Evolutionary conservation across 1,140 invertebrate genomes (phyloP).

Genomic region (Wasmannia auropunctata): DNA sequence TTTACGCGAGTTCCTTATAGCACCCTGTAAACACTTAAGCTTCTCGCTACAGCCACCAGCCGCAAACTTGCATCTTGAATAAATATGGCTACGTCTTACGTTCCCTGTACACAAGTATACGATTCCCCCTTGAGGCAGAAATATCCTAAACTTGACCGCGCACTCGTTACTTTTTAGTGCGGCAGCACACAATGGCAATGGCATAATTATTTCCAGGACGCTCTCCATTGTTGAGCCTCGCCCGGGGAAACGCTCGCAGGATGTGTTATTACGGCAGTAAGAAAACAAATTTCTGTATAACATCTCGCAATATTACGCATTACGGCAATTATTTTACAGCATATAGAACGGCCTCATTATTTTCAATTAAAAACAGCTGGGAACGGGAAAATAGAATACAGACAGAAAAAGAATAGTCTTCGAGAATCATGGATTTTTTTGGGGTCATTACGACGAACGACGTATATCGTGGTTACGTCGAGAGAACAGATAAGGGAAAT

Average conservation of each 20-base stretch:
- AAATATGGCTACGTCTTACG: conserved; percentile 48
- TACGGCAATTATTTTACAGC: neutral
- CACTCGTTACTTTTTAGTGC: conserved; percentile 36
- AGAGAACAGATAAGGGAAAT: conserved; percentile 1
- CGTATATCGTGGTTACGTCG: neutral
- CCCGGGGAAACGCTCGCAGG: neutral
- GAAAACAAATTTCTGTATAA: neutral
- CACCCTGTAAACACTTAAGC: conserved; percentile 65
- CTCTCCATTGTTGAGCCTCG: neutral
- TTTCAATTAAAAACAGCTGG: neutral
- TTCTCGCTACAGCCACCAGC: neutral
- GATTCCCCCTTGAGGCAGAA: neutral
- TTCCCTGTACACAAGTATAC: neutral
- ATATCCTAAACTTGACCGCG: conserved; percentile 22
- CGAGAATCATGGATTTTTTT: neutral
- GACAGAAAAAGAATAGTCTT: neutral
- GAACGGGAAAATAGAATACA: neutral
- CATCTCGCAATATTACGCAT: neutral
- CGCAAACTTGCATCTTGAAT: conserved; percentile 43
- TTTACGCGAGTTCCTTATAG: conserved; percentile 61
- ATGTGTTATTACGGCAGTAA: neutral
- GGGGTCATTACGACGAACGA: neutral
- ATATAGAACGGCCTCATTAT: neutral
- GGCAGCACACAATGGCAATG: neutral
- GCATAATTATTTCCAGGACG: neutral